Base-by-base conservation (phyloP, 2,888 invertebrate species). In the Nephrocerus scutellatus region DNA sequence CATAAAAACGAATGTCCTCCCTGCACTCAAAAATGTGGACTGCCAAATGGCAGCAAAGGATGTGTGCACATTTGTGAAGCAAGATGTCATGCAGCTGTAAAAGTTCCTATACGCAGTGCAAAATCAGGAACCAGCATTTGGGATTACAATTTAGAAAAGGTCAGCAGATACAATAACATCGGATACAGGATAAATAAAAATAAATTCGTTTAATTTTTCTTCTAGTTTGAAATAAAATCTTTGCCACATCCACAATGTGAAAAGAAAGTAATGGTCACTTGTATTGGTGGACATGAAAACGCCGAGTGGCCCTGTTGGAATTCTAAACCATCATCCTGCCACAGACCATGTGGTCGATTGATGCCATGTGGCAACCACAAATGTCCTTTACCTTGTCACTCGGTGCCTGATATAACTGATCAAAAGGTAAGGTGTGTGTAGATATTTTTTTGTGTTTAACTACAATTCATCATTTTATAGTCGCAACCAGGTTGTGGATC, bases 1-100 rank as follows among this genome's bases (percentile, higher is more conserved):
- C 91, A 92, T 61, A 83, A 84, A 54, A 84, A 84, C 1, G 76
- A 80, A 21, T 92, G 91, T 59, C 85, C 91, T 1, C 79, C 84
- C 0, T 95, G 95, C 59, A 74, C 71, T 44, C 82, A 87, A 54
- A 70, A 76, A 24, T 95, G 95, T 62, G 72, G 72, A 8, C 75
- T 82, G 7, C 43, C 44, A 30, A 66, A 66, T 44, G 53, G 55
- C 21, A 46, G 44, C 3, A 56, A 52, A 39, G 26, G 62, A 61
- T 53, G 64, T 36, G 50, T 48, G 0, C 91, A 91, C 58, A 60
- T 66, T 3, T 91, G 90, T 62, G 72, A 74, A 37, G 74, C 75
- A 0, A 60, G 70, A n/a, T 92, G 91, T 59, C 91, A 91, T 63
- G 76, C 80, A 25, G 76, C 80, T 49, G 81, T 86, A 1, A 72